phyloP scores from a whole-genome alignment of 2,888 invertebrate species.

The Chrysina gloriosa region DNA sequence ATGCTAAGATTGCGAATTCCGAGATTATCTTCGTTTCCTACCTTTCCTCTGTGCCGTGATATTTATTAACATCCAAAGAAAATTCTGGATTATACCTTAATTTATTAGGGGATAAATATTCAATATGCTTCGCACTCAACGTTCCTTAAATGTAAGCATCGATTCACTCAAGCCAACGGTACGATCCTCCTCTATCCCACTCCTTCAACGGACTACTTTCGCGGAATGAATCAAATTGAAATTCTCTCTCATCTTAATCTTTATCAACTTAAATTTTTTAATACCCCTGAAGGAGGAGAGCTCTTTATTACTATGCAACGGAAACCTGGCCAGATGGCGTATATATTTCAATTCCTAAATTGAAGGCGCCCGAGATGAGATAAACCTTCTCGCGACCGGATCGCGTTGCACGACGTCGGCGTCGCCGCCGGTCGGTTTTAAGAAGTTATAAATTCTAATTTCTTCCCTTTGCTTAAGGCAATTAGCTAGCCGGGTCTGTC shows the following conservation, averaged over 20 bases:
- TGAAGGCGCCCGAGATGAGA: slow-evolving; percentile 56
- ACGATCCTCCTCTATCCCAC: too few species aligned
- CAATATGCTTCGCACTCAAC: too few species aligned
- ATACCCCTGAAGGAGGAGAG: not conserved
- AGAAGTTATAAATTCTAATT: slow-evolving; percentile 64
- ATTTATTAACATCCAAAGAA: too few species aligned
- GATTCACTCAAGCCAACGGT: too few species aligned
- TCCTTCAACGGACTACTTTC: too few species aligned
- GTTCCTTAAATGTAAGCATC: too few species aligned
- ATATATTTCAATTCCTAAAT: slow-evolving; percentile 57
- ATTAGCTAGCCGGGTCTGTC: slow-evolving; percentile 58
- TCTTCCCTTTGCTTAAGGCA: slow-evolving; percentile 58
- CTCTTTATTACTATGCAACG: slow-evolving; percentile 30
- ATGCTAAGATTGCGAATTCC: too few species aligned
- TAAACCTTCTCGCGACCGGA: slow-evolving; percentile 50
- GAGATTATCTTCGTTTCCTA: too few species aligned
- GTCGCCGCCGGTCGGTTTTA: slow-evolving; percentile 58
- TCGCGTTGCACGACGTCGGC: too few species aligned
- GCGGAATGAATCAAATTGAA: not conserved
- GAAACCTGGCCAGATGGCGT: slow-evolving; percentile 57
- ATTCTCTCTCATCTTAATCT: slow-evolving; percentile 12
- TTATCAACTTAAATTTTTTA: slow-evolving; percentile 27
- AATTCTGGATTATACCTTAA: too few species aligned
- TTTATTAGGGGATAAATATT: too few species aligned
- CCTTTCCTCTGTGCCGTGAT: too few species aligned